phyloP scores from a whole-genome alignment of 2,797 vertebrate species.

The Sebastes itinus region DNA sequence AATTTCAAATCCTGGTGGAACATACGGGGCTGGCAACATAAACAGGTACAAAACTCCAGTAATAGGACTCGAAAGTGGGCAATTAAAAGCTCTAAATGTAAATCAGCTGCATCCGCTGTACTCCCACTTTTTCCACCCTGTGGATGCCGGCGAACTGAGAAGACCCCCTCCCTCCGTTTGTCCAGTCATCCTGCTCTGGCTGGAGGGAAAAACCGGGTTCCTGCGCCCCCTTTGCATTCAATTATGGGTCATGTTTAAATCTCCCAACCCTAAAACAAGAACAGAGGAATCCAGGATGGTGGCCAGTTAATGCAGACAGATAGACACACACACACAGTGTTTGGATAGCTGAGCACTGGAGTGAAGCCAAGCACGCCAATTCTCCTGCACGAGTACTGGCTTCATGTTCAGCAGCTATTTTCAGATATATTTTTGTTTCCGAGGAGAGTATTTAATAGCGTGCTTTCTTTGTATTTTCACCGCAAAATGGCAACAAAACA shows the following conservation, averaged over 20 bases:
- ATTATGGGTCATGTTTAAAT: slow-evolving; percentile 67
- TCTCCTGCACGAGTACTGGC: slow-evolving; percentile 31
- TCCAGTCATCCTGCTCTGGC: slow-evolving; percentile 43
- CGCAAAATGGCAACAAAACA: neutral
- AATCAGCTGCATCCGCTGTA: slow-evolving; percentile 64
- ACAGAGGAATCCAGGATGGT: slow-evolving; percentile 47
- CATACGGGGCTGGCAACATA: slow-evolving; percentile 56
- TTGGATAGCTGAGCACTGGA: slow-evolving; percentile 60
- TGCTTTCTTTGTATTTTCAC: neutral
- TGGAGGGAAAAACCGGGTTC: slow-evolving; percentile 20
- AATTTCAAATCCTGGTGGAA: slow-evolving; percentile 77
- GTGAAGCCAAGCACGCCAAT: slow-evolving; percentile 53
- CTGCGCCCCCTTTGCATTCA: slow-evolving; percentile 57
- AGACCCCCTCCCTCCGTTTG: slow-evolving; percentile 23
- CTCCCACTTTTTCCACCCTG: slow-evolving; percentile 42
- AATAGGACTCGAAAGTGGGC: slow-evolving; percentile 73
- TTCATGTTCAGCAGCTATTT: slow-evolving; percentile 25
- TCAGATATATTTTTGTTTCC: neutral
- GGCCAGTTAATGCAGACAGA: slow-evolving; percentile 39
- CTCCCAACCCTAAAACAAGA: slow-evolving; percentile 58
- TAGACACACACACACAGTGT: slow-evolving; percentile 34
- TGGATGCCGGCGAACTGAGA: slow-evolving; percentile 46
- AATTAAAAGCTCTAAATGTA: slow-evolving; percentile 80
- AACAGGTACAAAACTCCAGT: slow-evolving; percentile 74
- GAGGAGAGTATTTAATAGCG: neutral